Evolutionary conservation across 2,113 vertebrate genomes (phyloP).

Genomic region (Chiloscyllium plagiosum): DNA sequence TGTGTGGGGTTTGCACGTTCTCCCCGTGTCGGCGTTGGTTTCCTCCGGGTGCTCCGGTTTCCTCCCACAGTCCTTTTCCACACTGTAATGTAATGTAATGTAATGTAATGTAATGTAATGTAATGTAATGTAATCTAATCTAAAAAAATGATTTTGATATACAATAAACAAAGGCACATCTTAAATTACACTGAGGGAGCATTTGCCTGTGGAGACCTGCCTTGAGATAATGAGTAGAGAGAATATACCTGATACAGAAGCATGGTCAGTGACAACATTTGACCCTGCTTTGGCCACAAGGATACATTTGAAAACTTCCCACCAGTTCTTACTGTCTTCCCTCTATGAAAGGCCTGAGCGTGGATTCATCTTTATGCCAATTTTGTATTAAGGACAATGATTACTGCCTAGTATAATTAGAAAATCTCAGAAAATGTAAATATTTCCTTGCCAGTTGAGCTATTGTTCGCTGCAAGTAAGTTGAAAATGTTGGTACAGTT

Average conservation of each 20-base stretch:
- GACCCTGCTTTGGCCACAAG: not conserved
- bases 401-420: not conserved
- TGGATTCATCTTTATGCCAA: not conserved
- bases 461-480: not conserved
- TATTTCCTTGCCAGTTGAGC: not conserved
- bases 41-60: too few relatives aligned
- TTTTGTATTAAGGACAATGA: not conserved
- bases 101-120: too few relatives aligned
- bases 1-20: too few relatives aligned
- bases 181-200: not conserved
- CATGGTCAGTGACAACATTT: not conserved
- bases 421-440: not conserved
- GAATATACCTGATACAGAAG: not conserved
- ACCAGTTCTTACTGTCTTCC: not conserved
- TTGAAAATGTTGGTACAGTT: not conserved
- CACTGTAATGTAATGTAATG: too few relatives aligned
- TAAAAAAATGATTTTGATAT: not conserved
- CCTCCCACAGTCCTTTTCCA: too few relatives aligned
- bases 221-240: too few relatives aligned
- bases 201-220: too few relatives aligned
- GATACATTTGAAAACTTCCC: not conserved
- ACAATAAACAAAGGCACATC: not conserved
- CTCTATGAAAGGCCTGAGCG: not conserved
- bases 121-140: too few relatives aligned
- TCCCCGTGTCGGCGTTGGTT: too few relatives aligned